Evolutionary conservation across 2,113 vertebrate genomes (phyloP), one percentile per base, ranked within the genome.

Genomic region (Notothenia rossii): DNA sequence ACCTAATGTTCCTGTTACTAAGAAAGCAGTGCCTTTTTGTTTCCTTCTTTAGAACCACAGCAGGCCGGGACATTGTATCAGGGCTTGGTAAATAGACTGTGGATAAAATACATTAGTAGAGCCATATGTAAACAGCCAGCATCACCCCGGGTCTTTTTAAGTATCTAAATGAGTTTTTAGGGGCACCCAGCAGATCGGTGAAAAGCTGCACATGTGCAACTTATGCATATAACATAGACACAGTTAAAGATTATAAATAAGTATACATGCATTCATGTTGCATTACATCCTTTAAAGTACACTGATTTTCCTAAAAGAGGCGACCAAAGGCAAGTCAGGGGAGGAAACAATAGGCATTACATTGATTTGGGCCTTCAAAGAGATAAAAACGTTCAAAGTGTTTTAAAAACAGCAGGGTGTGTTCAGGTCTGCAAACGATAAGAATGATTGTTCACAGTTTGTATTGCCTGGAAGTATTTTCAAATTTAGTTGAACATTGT

Each of bases 41-140:
- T 68, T 60, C 45, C 86, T 53, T 45, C 49, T 64, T 92, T 89
- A 93, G 86, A 91, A 90, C 69, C 58, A 60, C 22, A 73, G 83
- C 67, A 83, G 77, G 82, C 74, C 84, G 75, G 80, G 80, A 89
- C 74, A 63, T 61, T 72, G 74, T 72, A 70, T 84, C 15, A 60
- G 75, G 48, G 72, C 73, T 89, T 72, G 72, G 60, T 81, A 77
- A 86, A 87, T 18, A 89, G 75, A 85, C 86, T 54, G 48, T 62
- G 70, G 82, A 89, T 91, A 59, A 75, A 84, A 84, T 78, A 62
- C 75, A 72, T 76, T 67, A 64, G 68, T 83, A 83, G 86, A 86
- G 61, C 70, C 64, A 14, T 51, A 8, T 81, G 68, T 82, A 82
- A 89, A 84, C 79, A 77, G 53, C 40, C 40, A 67, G 43, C 46